Conservation (phyloP, 1,140 invertebrate species). For the Mizuhopecten yessoensis region DNA sequence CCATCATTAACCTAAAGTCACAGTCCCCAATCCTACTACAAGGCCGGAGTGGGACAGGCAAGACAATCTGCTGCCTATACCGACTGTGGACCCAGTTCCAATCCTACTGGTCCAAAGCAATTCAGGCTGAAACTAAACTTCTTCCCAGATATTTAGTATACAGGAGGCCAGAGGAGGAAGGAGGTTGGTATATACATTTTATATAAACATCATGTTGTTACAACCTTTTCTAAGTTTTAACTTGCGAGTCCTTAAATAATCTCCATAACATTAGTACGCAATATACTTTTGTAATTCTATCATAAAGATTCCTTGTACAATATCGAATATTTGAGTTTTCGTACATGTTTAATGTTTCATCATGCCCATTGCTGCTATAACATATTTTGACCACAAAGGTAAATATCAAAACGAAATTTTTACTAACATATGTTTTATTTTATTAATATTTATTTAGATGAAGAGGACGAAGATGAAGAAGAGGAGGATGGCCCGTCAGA, state of each 20-base stretch:
- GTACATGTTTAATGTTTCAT: too few relatives aligned
- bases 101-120: slow-evolving; percentile 76
- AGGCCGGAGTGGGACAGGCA: slow-evolving; percentile 80
- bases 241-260: too few relatives aligned
- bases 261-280: too few relatives aligned
- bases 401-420: too few relatives aligned
- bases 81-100: slow-evolving; percentile 77
- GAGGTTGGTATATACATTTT: slow-evolving; percentile 30
- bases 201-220: too few relatives aligned
- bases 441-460: neutral
- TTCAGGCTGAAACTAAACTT: slow-evolving; percentile 67
- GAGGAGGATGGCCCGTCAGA: slow-evolving; percentile 29
- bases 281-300: too few relatives aligned
- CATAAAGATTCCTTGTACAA: too few relatives aligned
- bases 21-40: slow-evolving; percentile 76
- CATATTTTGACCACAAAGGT: too few relatives aligned
- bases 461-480: slow-evolving; percentile 1
- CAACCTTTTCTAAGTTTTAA: too few relatives aligned
- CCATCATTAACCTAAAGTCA: slow-evolving; percentile 77
- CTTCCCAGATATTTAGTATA: slow-evolving; percentile 68
- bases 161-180: slow-evolving; percentile 55
- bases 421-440: too few relatives aligned
- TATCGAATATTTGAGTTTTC: too few relatives aligned
- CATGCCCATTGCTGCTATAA: too few relatives aligned
- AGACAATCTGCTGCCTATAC: slow-evolving; percentile 81